Percentiles rank a stretch among this genome's conserved stretches.
Conservation (phyloP, 2,888 invertebrate genomes). For the Melipona bicolor region DNA sequence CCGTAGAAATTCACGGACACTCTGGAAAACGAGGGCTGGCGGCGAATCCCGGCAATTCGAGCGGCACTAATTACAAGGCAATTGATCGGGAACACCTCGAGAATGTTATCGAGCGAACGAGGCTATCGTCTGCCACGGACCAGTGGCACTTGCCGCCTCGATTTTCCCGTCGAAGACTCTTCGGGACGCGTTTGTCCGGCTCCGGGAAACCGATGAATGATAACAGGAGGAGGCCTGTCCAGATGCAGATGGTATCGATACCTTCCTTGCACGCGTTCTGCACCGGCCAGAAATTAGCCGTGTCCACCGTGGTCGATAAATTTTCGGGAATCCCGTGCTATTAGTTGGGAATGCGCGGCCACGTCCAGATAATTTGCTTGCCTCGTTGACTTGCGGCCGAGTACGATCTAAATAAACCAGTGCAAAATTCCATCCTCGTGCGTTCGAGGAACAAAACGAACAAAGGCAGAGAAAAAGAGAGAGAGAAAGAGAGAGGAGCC, state of each 20-base stretch:
- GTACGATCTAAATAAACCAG: constrained; percentile 38
- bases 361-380: constrained; percentile 73
- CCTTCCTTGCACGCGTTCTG: constrained; percentile 30
- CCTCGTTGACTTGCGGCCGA: constrained; percentile 50
- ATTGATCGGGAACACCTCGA: constrained; percentile 7
- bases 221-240: constrained; percentile 2
- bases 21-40: not conserved
- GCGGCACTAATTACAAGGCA: constrained; percentile 14
- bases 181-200: constrained; percentile 9
- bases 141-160: not conserved
- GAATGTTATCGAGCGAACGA: constrained; percentile 7
- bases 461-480: not conserved
- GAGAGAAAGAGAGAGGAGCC: constrained; percentile 2
- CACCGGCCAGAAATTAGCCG: constrained; percentile 41
- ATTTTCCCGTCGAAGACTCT: not conserved
- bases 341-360: constrained; percentile 62
- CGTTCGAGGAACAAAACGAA: not conserved
- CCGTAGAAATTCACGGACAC: not conserved
- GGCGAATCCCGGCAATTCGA: constrained; percentile 7
- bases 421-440: not conserved
- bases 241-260: constrained; percentile 47
- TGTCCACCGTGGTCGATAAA: constrained; percentile 67
- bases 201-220: not conserved
- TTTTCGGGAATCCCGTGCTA: constrained; percentile 74
- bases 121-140: not conserved